Evolutionary conservation across 2,888 invertebrate species (phyloP).

Genomic region (Dendrolimus houi): DNA sequence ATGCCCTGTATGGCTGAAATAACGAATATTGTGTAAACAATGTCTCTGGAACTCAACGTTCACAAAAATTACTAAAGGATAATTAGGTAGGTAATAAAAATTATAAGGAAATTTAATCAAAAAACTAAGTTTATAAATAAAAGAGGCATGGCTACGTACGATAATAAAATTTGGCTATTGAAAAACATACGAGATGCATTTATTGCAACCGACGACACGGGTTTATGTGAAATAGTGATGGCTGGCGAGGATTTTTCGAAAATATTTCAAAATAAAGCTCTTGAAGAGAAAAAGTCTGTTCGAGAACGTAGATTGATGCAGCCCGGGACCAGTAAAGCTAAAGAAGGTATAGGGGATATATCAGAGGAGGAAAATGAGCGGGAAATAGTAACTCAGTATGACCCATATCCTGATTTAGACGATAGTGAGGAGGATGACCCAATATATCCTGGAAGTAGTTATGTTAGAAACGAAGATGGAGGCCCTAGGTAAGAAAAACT

Average conservation of each 20-base stretch:
- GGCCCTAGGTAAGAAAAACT: conserved; percentile 55
- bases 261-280: conserved; percentile 61
- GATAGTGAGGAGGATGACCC: conserved; percentile 88
- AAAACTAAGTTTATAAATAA: too few species aligned
- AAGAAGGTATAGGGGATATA: conserved; percentile 45
- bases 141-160: conserved; percentile 90
- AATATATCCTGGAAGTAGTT: conserved; percentile 60
- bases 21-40: too few species aligned
- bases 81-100: too few species aligned
- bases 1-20: too few species aligned
- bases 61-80: too few species aligned
- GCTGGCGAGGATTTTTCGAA: conserved; percentile 87
- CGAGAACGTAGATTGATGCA: conserved; percentile 40
- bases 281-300: conserved; percentile 55
- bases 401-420: conserved; percentile 86
- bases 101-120: too few species aligned
- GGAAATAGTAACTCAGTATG: conserved; percentile 70
- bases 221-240: conserved; percentile 95
- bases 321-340: conserved; percentile 49
- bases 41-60: too few species aligned
- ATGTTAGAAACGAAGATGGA: conserved; percentile 84
- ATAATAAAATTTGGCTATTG: conserved; percentile 94
- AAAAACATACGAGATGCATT: conserved; percentile 96
- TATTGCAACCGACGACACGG: conserved; percentile 96
- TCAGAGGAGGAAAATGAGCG: conserved; percentile 54